A percentile compares a stretch with the other conserved stretches of the same genome.
Evolutionary conservation across 2,113 vertebrate genomes (phyloP).

Genomic region (Speoplatyrhinus poulsoni): DNA sequence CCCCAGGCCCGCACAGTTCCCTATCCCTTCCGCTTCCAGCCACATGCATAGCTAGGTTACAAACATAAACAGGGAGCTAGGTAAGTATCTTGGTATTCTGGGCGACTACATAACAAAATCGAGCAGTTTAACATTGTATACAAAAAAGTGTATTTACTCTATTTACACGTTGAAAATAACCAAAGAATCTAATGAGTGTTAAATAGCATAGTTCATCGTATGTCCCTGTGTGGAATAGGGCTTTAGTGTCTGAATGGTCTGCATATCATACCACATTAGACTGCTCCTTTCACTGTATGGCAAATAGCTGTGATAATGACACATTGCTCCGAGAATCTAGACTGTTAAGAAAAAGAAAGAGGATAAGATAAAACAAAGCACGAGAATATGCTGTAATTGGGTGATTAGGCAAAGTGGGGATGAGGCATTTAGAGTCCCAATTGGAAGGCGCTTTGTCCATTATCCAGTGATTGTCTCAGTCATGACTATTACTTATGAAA

Average conservation of each 20-base stretch:
- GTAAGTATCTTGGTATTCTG: too few relatives aligned
- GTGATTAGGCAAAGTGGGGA: constrained; percentile 65
- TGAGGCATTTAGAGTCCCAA: constrained; percentile 63
- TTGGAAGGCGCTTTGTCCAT: constrained; percentile 66
- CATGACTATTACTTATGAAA: constrained; percentile 61
- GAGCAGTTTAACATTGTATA: too few relatives aligned
- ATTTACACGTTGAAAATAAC: too few relatives aligned
- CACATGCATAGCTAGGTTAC: too few relatives aligned
- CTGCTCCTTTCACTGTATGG: not conserved
- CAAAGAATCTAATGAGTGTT: too few relatives aligned
- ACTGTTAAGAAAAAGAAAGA: constrained; percentile 29
- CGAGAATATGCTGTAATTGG: constrained; percentile 66
- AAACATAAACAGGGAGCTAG: too few relatives aligned
- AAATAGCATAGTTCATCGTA: too few relatives aligned
- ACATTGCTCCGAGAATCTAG: constrained; percentile 10
- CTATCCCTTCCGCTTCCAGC: too few relatives aligned
- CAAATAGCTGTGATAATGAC: constrained; percentile 6
- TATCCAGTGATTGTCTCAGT: constrained; percentile 63
- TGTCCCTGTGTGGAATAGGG: too few relatives aligned
- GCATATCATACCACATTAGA: not conserved
- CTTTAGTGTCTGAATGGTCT: not conserved
- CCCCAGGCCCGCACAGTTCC: too few relatives aligned
- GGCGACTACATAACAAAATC: too few relatives aligned
- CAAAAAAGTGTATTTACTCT: too few relatives aligned
- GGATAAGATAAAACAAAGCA: constrained; percentile 58